A percentile compares a stretch with the other conserved stretches of the same genome.
Conservation (phyloP, 2,888 invertebrate genomes). For the Lithodes maja region DNA sequence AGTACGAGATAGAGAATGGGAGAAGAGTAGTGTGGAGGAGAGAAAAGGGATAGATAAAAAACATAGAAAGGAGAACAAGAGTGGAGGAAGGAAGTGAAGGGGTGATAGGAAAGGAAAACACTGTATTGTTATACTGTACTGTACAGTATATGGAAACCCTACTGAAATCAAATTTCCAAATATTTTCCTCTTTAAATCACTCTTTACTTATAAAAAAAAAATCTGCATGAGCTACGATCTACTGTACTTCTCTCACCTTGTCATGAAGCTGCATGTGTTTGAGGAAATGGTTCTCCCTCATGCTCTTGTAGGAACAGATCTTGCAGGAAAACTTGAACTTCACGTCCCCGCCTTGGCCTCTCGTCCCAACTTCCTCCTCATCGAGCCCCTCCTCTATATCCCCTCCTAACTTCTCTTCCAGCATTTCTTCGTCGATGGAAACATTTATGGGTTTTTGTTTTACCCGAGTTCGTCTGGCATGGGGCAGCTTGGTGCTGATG, state of each 20-base stretch:
- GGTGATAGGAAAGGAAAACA: too few relatives aligned
- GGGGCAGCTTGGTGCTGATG: background rate
- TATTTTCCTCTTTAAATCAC: too few relatives aligned
- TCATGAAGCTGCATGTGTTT: conserved; percentile 75
- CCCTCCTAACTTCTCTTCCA: background rate
- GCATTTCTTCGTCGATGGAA: conserved; percentile 7
- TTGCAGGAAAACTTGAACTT: conserved; percentile 75
- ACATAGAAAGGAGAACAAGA: background rate
- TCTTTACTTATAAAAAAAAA: too few relatives aligned
- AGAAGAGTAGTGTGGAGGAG: background rate
- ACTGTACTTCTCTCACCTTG: conserved; percentile 71
- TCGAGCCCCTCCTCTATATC: background rate
- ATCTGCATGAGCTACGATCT: background rate
- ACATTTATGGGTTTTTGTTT: background rate
- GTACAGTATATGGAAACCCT: too few relatives aligned
- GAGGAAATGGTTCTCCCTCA: conserved; percentile 75
- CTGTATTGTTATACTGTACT: too few relatives aligned
- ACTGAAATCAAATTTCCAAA: too few relatives aligned
- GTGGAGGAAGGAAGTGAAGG: too few relatives aligned
- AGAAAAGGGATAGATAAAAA: background rate
- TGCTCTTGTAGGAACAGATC: conserved; percentile 76
- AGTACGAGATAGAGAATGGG: background rate
- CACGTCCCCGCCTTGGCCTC: conserved; percentile 24
- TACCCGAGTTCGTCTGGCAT: background rate
- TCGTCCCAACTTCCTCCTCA: conserved; percentile 23